Percentiles rank a stretch among this genome's conserved stretches.
phyloP scores from a whole-genome alignment of 1,140 invertebrate genomes.

The Atopsyche davidsoni region DNA sequence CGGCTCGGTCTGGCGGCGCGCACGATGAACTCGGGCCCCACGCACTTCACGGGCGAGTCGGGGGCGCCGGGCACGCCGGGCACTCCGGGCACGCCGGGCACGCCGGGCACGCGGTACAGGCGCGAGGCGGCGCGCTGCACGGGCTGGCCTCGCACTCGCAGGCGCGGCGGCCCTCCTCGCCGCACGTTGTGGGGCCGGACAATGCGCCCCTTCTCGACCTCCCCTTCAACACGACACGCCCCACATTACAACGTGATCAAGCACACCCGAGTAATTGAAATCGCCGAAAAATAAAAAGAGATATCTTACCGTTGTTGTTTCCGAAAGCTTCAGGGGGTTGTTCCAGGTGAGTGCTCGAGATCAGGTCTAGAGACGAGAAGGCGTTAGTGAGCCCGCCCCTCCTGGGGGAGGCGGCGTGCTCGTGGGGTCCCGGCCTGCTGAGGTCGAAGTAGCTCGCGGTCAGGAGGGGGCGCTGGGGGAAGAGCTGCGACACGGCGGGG shows the following conservation, averaged over 20 bases:
- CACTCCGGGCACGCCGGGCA: constrained; percentile 36
- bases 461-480: constrained; percentile 9
- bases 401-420: constrained; percentile 28
- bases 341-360: constrained; percentile 44
- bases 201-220: neutral
- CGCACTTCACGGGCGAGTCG: constrained; percentile 44
- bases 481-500: constrained; percentile 3
- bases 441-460: constrained; percentile 21
- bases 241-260: no score
- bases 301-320: no score
- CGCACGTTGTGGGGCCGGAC: constrained; percentile 13
- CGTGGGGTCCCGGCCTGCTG: constrained; percentile 5
- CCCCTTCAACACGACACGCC: no score
- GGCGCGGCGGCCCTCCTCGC: constrained; percentile 8
- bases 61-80: constrained; percentile 47
- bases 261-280: no score
- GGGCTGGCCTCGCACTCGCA: constrained; percentile 49
- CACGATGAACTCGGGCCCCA: constrained; percentile 69
- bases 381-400: constrained; percentile 44
- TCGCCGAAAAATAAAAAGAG: no score
- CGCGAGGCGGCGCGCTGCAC: constrained; percentile 66
- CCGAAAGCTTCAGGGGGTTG: neutral
- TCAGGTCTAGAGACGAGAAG: constrained; percentile 44
- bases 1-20: constrained; percentile 59
- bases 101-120: constrained; percentile 55